Evolutionary conservation across 2,113 vertebrate genomes (phyloP).

Genomic region (Rallus limicola): DNA sequence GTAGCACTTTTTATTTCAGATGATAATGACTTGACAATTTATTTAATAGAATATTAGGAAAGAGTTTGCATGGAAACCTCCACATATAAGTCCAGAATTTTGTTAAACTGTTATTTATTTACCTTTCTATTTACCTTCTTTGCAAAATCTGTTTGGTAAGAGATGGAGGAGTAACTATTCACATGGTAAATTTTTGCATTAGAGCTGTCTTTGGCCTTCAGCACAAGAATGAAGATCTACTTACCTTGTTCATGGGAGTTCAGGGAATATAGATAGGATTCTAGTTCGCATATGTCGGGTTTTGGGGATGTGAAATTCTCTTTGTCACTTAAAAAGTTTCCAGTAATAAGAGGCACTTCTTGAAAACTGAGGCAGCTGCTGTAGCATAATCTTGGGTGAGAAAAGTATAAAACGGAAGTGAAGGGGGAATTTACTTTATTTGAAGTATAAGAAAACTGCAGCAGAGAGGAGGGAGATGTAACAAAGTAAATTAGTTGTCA

Average conservation of each 20-base stretch:
- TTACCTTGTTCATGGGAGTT: not conserved
- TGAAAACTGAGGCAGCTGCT: not conserved
- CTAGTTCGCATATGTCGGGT: not conserved
- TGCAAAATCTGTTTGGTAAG: not conserved
- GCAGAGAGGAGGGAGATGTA: not conserved
- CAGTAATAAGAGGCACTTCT: not conserved
- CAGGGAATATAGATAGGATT: not conserved
- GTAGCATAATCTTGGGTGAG: not conserved
- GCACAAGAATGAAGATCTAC: not conserved
- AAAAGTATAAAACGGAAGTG: not conserved
- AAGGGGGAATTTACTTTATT: not conserved
- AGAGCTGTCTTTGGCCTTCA: not conserved
- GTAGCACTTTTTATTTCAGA: not conserved
- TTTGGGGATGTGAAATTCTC: not conserved
- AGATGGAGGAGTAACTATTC: not conserved
- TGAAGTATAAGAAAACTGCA: not conserved
- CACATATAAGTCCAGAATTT: not conserved
- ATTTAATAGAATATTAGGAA: not conserved
- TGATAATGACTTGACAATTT: constrained; percentile 19
- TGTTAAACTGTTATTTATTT: not conserved
- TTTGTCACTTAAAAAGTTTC: not conserved
- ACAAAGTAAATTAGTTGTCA: not conserved
- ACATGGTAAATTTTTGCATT: not conserved
- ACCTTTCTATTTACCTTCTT: not conserved
- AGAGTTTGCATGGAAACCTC: not conserved